Base-by-base conservation (phyloP, 2,113 vertebrate genomes). In the Notothenia rossii region DNA sequence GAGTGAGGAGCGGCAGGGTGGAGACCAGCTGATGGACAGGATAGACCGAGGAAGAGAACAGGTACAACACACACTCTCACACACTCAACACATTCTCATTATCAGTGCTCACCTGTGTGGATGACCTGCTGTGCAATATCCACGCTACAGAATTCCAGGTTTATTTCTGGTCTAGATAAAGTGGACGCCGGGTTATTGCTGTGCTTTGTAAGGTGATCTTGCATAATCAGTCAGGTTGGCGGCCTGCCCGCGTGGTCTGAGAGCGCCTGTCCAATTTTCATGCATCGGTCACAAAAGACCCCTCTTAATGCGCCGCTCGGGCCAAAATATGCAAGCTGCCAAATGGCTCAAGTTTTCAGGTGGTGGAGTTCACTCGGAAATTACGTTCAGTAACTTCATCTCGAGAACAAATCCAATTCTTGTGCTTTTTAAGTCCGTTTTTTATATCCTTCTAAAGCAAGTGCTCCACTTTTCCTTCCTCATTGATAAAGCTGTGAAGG, bases 1-100 rank as follows among this genome's bases (percentile, higher is more conserved):
- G 63, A 97, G 98, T 17, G 98, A 99, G 90, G 98, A 99, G 89
- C 96, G 96, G 89, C 96, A 93, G 64, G 97, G 94, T 67, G 97
- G 97, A 0, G 98, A 99, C 83, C 91, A 97, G 88, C 92, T 99
- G 86, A 97, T 97, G 22, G 96, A 97, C 84, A 95, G 97, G 88
- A 96, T 99, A 81, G 90, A 94, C 79, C 86, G 97, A 82, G 96
- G 96, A 89, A 94, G 98, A 92, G 97, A 98, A 65, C 98, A 99
- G 97, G 98, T 99, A 93, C 77, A 86, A 25, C 58, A 43, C 68
- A 65, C 59, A 22, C 45, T 46, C 50, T 49, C 45, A 54, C 53
- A 70, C 7, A 14, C 45, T 75, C 85, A 64, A 68, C 76, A 69
- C 73, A 20, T 73, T 81, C 45, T 86, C 77, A 82, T 87, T 80